Conservation (phyloP, 2,113 vertebrate genomes). For the Machaerirhynchus nigripectus region DNA sequence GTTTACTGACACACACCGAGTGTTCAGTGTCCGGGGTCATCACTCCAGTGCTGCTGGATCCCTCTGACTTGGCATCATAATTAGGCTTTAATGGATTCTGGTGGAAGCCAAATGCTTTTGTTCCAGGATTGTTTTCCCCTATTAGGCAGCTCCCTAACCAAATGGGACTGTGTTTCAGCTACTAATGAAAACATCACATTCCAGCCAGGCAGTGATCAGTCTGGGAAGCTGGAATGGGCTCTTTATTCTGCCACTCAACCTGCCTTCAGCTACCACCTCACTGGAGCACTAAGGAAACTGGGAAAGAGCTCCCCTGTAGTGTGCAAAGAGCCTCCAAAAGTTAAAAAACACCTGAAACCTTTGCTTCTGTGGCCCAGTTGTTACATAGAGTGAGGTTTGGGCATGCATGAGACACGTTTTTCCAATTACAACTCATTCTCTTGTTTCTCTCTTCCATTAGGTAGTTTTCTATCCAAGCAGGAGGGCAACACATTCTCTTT, state of each 20-base stretch:
- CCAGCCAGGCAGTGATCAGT: neutral
- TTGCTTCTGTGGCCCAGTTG: neutral
- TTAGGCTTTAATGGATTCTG: conserved; percentile 38
- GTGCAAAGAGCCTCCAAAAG: neutral
- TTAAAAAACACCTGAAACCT: neutral
- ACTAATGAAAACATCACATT: conserved; percentile 37
- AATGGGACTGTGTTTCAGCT: neutral
- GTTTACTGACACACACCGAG: neutral
- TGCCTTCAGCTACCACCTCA: neutral
- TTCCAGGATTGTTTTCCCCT: conserved; percentile 2
- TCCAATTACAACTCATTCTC: neutral
- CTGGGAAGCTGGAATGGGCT: neutral
- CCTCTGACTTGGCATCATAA: conserved; percentile 11
- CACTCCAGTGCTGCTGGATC: neutral
- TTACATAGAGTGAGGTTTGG: neutral
- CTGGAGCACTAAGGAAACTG: neutral
- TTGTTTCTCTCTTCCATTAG: neutral
- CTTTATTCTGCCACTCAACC: neutral
- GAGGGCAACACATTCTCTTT: neutral
- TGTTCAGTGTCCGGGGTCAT: neutral
- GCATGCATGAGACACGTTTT: neutral
- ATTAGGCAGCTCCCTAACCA: conserved; percentile 10
- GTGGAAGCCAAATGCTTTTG: conserved; percentile 41
- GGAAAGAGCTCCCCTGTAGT: neutral
- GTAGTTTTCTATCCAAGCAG: neutral